A percentile compares a stretch with the other conserved stretches of the same genome.
Evolutionary conservation across 2,113 vertebrate species (phyloP).

Genomic region (Helogale parvula): DNA sequence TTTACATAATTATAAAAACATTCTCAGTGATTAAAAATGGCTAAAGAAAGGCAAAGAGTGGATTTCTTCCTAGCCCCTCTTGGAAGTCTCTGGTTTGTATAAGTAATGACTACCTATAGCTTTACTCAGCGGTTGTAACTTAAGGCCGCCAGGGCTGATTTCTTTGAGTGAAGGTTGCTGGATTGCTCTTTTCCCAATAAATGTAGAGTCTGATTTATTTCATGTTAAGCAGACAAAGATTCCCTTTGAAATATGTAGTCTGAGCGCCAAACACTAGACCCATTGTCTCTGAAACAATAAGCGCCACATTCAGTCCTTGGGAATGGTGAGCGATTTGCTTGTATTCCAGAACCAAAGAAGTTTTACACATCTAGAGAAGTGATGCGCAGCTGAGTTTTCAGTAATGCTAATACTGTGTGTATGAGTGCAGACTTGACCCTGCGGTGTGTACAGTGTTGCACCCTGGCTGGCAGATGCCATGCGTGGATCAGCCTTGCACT

Average conservation of each 20-base stretch:
- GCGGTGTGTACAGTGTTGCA: neutral
- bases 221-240: constrained; percentile 74
- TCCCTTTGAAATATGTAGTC: constrained; percentile 72
- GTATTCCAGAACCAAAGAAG: constrained; percentile 19
- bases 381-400: constrained; percentile 34
- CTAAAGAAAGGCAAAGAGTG: neutral
- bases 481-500: neutral
- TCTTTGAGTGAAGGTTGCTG: constrained; percentile 61
- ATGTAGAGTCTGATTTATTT: constrained; percentile 58
- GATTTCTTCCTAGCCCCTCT: neutral
- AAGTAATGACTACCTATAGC: neutral
- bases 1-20: neutral
- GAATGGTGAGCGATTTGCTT: constrained; percentile 49
- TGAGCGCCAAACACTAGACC: constrained; percentile 66
- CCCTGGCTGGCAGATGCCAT: neutral
- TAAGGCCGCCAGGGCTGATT: constrained; percentile 53
- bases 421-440: neutral
- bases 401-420: neutral
- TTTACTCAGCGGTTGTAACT: constrained; percentile 47
- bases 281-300: constrained; percentile 72
- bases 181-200: constrained; percentile 65
- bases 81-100: constrained; percentile 14
- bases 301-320: constrained; percentile 53
- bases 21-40: neutral
- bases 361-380: constrained; percentile 45